Evolutionary conservation across 2,888 invertebrate genomes (phyloP), one percentile per base, ranked within the genome.

Genomic region (Margaritifera margaritifera): DNA sequence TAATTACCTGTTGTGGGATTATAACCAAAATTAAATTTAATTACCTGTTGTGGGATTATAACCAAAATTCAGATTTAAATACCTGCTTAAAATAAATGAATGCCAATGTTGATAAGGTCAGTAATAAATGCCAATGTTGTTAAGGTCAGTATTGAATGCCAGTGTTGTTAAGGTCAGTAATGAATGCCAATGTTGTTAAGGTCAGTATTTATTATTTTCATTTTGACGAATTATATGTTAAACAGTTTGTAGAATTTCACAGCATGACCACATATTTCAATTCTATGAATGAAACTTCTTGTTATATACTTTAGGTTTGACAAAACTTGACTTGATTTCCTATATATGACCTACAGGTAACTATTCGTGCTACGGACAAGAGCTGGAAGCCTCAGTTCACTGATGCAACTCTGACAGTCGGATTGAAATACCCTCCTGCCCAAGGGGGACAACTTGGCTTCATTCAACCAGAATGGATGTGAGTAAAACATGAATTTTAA

Each of bases 311-410:
- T 31, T 42, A 42, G 42, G 42, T 42, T 42, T 42, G 42, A 42
- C 42, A 2, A 42, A 42, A 42, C 42, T 42, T 15, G 1, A 42
- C 11, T 11, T 42, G 42, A 42, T 42, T 19, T 66, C 24, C 27
- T 53, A 31, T n/a, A 31, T 62, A 64, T 64, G 20, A 42, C 51
- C 64, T 72, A 4, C 69, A 83, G 82, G 67, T 84, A 20, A 94
- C 94, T 20, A 93, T 96, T 58, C 91, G 93, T 0, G 97, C 97
- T 0, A 92, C 93, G 0, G 97, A 97, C 89, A 93, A 93, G 0
- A 89, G 95, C 95, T 11, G 97, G 97, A 0, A 95, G 95, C 63
- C 96, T 95, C 0, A 96, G 81, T 95, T 95, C 0, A 94, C 95
- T 0, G 94, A 95, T 0, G 93, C 94, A 15, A 94, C 94, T 4